Base-by-base conservation (phyloP, 2,797 vertebrate genomes). In the Glossophaga mutica region DNA sequence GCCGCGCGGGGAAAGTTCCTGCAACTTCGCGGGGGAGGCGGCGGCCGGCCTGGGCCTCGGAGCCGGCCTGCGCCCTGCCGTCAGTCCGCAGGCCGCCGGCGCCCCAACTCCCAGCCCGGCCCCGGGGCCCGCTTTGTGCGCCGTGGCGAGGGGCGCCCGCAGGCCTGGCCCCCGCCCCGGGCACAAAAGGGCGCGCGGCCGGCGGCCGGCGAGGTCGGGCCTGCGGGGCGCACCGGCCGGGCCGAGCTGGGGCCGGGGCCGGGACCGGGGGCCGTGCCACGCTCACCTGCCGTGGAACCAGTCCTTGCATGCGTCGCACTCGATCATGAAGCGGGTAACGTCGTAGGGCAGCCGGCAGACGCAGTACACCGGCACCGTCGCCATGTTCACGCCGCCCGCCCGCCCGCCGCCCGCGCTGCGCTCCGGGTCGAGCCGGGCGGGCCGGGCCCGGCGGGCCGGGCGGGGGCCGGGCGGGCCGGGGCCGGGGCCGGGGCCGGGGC, bases 261-360 rank as follows among this genome's bases (percentile, higher is more conserved):
- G 32, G 71, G 88, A 44, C 67, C 96, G 96, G 93, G 65, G 77
- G 42, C 76, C 70, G 85, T 74, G 79, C 88, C 87, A 68, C 88
- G 82, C 97, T 99, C 99, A 99, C 99, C 99, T 99, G 99, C 99
- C 99, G 98, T 99, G 99, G 98, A 99, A 99, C 99, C 99, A 99
- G 99, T 99, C 99, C 98, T 99, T 99, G 98, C 99, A 99, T 95
- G 99, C 99, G 96, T 99, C 99, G 99, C 99, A 99, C 98, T 99
- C 99, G 99, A 99, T 99, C 99, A 99, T 99, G 98, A 99, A 99
- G 99, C 99, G 99, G 99, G 99, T 99, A 98, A 99, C 99, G 99
- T 99, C 99, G 99, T 99, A 99, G 98, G 99, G 99, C 98, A 99
- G 99, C 98, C 99, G 99, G 99, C 99, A 99, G 99, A 99, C 99